phyloP scores from a whole-genome alignment of 2,113 vertebrate species.

The Neodontobutis hainanensis region DNA sequence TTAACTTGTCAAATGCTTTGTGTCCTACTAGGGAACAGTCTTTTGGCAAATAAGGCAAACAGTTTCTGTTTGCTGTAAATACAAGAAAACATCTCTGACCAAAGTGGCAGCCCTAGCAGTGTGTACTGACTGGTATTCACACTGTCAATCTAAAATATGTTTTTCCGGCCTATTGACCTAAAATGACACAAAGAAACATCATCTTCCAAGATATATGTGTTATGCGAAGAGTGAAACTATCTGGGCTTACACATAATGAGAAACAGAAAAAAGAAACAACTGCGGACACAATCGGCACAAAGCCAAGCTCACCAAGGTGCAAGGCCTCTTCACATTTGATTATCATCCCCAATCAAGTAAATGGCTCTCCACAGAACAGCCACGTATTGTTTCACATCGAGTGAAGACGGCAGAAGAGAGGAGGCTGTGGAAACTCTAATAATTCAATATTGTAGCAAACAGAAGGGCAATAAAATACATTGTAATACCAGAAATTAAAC shows the following conservation, averaged over 20 bases:
- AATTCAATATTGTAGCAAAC: slow-evolving; percentile 2
- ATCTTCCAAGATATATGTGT: no score
- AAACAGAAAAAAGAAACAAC: slow-evolving; percentile 16
- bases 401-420: slow-evolving; percentile 8
- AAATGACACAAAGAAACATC: no score
- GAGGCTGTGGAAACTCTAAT: neutral
- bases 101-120: no score
- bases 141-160: no score
- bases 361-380: slow-evolving; percentile 39
- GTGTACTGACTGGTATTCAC: no score
- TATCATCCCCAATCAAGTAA: slow-evolving; percentile 58
- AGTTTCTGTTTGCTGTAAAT: no score
- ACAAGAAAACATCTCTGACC: no score
- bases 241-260: neutral
- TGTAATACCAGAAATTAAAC: neutral
- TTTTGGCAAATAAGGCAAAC: no score
- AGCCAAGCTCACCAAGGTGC: slow-evolving; percentile 38
- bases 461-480: neutral
- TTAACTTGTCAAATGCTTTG: no score
- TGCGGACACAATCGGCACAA: neutral
- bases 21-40: no score
- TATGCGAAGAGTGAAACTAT: neutral
- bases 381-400: slow-evolving; percentile 24
- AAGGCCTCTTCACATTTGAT: slow-evolving; percentile 52
- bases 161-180: no score